Percentiles rank a stretch among this genome's conserved stretches.
These are phyloP conservation scores for Helicoverpa armigera DNA, from an alignment of 1,140 invertebrate genomes.

Conservation along the genomic window DNA sequence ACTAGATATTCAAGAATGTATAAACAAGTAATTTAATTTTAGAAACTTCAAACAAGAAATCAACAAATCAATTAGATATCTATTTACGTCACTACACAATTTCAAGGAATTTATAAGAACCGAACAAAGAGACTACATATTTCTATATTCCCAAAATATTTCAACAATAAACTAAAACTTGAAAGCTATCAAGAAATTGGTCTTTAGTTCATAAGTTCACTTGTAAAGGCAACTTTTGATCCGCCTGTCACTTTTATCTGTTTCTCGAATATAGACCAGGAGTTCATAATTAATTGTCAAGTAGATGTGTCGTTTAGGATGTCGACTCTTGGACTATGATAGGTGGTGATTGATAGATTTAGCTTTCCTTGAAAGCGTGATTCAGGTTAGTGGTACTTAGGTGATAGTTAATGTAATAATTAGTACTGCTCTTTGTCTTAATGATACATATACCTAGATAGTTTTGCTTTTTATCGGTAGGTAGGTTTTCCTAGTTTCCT, in stretches of 20 bases:
- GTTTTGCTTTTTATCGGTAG: too few relatives aligned
- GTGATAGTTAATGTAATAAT: too few relatives aligned
- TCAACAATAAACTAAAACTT: too few relatives aligned
- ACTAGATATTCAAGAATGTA: too few relatives aligned
- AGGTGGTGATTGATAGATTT: conserved; percentile 18
- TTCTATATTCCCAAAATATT: background rate
- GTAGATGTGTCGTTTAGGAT: conserved; percentile 28
- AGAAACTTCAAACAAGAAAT: too few relatives aligned
- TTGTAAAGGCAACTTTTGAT: conserved; percentile 2
- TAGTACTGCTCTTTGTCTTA: too few relatives aligned
- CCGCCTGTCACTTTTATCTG: conserved; percentile 19
- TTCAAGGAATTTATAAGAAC: background rate
- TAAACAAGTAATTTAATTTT: too few relatives aligned
- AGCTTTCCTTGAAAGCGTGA: background rate
- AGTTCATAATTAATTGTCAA: conserved; percentile 32
- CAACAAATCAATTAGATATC: background rate
- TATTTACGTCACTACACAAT: background rate
- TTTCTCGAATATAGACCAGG: conserved; percentile 11
- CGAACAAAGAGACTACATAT: background rate
- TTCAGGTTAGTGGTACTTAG: too few relatives aligned
- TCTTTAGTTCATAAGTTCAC: conserved; percentile 6
- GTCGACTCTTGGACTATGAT: conserved; percentile 33
- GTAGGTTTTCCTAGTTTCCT: too few relatives aligned
- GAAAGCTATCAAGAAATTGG: conserved; percentile 18
- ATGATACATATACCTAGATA: too few relatives aligned